phyloP scores from a whole-genome alignment of 2,113 vertebrate genomes.

The Felis catus region F.catus_Fca126_mat1.0 CM031413.1:104666501-104667000 shows the following conservation, averaged over 20 bases:
- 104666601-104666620: conserved; percentile 46
- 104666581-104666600: too few species aligned
- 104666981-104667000: conserved; percentile 85
- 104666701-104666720: conserved; percentile 93
- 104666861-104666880: not conserved
- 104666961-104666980: not conserved
- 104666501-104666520: too few species aligned
- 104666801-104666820: too few species aligned
- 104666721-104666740: conserved; percentile 95
- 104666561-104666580: too few species aligned
- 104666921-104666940: not conserved
- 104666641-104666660: conserved; percentile 95
- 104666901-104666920: not conserved
- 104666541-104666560: too few species aligned
- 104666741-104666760: conserved; percentile 90
- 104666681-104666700: conserved; percentile 97
- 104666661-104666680: conserved; percentile 95
- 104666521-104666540: too few species aligned
- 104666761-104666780: conserved; percentile 92
- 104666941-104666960: not conserved
- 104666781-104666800: not conserved
- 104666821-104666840: not conserved
- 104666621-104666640: conserved; percentile 97
- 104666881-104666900: not conserved
- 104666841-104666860: not conserved